Evolutionary conservation across 2,888 invertebrate species (phyloP), one percentile per base, ranked within the genome.

Genomic region (Acleris literana): DNA sequence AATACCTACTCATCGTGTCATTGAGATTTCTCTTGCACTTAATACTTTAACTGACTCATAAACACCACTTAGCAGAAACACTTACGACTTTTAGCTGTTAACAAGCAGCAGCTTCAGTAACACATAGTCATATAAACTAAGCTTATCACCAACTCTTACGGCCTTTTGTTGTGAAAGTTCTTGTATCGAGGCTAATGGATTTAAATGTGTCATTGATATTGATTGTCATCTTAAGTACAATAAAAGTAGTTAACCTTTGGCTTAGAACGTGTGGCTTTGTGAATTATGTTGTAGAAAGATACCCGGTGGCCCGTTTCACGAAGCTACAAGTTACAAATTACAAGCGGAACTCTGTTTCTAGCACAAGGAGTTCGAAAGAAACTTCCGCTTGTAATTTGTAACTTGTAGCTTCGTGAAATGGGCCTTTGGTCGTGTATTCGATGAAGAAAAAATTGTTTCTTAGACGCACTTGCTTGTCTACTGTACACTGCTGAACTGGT

Each of bases 111-210:
- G 39, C 39, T 9, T 16, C 43, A 22, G 43, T 22, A 43, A n/a
- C 49, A 49, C 13, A 22, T 18, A 69, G 63, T 68, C 71, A 66
- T 61, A 68, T 53, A 52, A 33, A 43, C 22, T 39, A 52, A 25
- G n/a, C 60, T 72, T 74, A 74, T 62, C 63, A 78, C 76, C 73
- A 75, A 77, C 77, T 74, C 71, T 54, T 54, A 18, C 2, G 48
- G 39, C 48, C 20, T 49, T 55, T 49, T 17, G 39, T 11, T 13
- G 22, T 11, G 33, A 22, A 22, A 33, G 16, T 22, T n/a, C 13
- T 9, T 17, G 39, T 43, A 53, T 61, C 33, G 51, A 16, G 58
- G 48, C 56, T 56, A 51, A 25, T 57, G 44, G 18, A 52, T 44
- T 55, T 62, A 55, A 46, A 62, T 55, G 46, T 46, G 62, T 44